Conservation (phyloP, 1,140 invertebrate genomes). For the Atta colombica region DNA sequence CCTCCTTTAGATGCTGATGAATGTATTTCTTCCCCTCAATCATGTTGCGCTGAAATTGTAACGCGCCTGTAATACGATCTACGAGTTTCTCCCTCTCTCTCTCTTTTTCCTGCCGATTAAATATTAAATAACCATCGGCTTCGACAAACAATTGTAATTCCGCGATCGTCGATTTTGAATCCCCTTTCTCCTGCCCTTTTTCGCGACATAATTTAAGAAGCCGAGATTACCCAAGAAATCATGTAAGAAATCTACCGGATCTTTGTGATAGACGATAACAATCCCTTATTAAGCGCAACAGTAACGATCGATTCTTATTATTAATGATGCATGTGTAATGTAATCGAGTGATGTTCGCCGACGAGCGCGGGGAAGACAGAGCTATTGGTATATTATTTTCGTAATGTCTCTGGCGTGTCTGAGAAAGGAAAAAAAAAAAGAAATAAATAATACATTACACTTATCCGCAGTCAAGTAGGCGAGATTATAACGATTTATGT, state of each 20-base stretch:
- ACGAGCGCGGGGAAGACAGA: not conserved
- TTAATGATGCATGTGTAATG: constrained; percentile 33
- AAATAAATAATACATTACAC: constrained; percentile 14
- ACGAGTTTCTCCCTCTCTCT: not conserved
- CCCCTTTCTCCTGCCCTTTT: not conserved
- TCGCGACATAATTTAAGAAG: constrained; percentile 4
- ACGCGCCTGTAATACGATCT: not conserved
- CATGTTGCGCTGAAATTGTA: constrained; percentile 27
- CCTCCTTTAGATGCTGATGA: constrained; percentile 17
- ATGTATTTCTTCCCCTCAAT: constrained; percentile 20
- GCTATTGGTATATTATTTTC: constrained; percentile 68
- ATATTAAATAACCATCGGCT: not conserved
- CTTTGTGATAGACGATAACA: constrained; percentile 14
- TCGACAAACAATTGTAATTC: constrained; percentile 1
- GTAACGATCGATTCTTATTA: constrained; percentile 27
- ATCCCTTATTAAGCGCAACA: constrained; percentile 30
- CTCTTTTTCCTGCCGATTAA: not conserved
- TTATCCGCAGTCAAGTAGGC: constrained; percentile 38
- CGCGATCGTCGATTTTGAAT: not conserved
- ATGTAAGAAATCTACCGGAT: not conserved
- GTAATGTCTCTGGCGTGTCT: constrained; percentile 50
- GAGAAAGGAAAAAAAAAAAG: constrained; percentile 19
- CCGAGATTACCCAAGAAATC: not conserved
- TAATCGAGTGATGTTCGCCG: constrained; percentile 9
- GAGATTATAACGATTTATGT: constrained; percentile 65